Base-by-base conservation (phyloP, 2,888 invertebrate species). In the Kuschelorhynchus macadamiae region DNA sequence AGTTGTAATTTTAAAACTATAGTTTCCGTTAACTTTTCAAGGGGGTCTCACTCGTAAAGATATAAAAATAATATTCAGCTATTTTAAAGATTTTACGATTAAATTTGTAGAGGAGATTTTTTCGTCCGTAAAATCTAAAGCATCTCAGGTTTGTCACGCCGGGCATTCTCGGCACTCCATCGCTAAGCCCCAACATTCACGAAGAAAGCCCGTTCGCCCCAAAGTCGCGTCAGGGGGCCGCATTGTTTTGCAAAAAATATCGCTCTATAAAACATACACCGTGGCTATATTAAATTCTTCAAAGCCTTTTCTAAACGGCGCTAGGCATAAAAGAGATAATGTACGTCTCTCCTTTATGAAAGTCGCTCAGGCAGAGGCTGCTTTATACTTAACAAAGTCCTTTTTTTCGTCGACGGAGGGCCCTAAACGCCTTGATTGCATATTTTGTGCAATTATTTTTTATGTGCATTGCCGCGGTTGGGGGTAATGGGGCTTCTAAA, bases 261-360 rank as follows among this genome's bases (percentile, higher is more conserved):
- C 78, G 78, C 78, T 78, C 78, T 77, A 79, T 79, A 79, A 79
- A 79, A 78, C 75, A 76, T 75, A 73, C 67, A 73, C 71, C 66
- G 68, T 59, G 63, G 71, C 75, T 76, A 72, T 75, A 74, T 77
- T 75, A 75, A 75, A 75, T 70, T 71, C 72, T 66, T 66, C 61
- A 62, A 65, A 39, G 53, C 64, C 55, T 65, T 46, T 57, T 66
- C 53, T 65, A 69, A 70, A 70, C 57, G 66, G 70, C 70, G 70
- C 56, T 61, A 62, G 62, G 69, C 65, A 65, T 69, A 69, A 69
- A 69, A 21, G 50, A 65, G 65, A 65, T 69, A 69, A 65, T 65
- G 61, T 69, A 69, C 56, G 65, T 64, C 53, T 47, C 50, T 59
- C 46, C 61, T 64, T 69, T 69, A 67, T 67, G 62, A 61, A 50